Percentiles rank a stretch among this genome's conserved stretches.
Evolutionary conservation across 2,797 vertebrate genomes (phyloP).

Genomic region (Coregonus ussuriensis): DNA sequence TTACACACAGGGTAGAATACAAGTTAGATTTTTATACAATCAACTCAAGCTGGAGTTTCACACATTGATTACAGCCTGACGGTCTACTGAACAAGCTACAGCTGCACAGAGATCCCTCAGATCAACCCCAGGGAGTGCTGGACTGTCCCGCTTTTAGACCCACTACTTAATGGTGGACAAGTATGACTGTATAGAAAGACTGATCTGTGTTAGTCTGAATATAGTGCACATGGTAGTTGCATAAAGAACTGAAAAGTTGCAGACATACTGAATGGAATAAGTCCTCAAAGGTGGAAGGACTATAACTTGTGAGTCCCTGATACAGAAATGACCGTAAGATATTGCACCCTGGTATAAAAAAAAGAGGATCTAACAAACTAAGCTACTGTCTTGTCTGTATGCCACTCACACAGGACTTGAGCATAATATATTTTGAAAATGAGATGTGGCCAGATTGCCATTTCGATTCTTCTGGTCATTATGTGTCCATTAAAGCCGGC

Average conservation of each 20-base stretch:
- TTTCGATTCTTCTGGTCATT: slow-evolving; percentile 66
- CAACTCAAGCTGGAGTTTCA: not conserved
- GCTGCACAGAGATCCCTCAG: not conserved
- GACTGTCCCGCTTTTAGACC: not conserved
- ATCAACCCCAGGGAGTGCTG: not conserved
- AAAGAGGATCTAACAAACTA: not conserved
- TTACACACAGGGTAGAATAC: not conserved
- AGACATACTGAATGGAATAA: not conserved
- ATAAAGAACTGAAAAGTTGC: not conserved
- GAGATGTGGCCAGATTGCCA: slow-evolving; percentile 48
- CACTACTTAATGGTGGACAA: not conserved
- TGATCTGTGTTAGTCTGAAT: not conserved
- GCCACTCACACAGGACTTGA: slow-evolving; percentile 51
- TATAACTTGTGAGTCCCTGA: not conserved
- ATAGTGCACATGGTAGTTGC: not conserved
- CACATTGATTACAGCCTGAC: not conserved
- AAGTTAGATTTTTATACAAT: not conserved
- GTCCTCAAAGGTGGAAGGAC: not conserved
- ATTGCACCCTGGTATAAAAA: not conserved
- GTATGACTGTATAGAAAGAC: no score
- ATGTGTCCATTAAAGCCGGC: slow-evolving; percentile 71
- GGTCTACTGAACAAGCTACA: not conserved
- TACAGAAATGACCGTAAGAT: not conserved
- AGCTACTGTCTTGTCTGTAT: not conserved
- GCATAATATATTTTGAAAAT: slow-evolving; percentile 73